Percentiles rank a stretch among this genome's conserved stretches.
Evolutionary conservation across 2,888 invertebrate species (phyloP).

Genomic region (Oligia latruncula): DNA sequence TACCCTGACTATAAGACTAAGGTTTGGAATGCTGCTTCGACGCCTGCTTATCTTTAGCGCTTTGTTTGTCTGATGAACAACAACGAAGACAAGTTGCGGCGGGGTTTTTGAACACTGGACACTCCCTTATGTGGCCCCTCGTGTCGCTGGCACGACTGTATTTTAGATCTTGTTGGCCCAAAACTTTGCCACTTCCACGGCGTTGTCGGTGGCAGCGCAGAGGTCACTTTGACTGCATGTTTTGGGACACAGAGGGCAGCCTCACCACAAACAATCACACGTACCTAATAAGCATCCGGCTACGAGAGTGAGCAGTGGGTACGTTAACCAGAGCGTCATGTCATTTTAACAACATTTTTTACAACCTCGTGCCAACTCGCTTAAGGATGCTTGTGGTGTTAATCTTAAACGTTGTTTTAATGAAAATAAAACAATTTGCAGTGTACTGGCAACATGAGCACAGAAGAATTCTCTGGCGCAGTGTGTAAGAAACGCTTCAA

Average conservation of each 20-base stretch:
- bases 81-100: not conserved
- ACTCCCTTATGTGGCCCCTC: not conserved
- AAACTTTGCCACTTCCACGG: too few relatives aligned
- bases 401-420: not conserved
- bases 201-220: too few relatives aligned
- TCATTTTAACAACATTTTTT: not conserved
- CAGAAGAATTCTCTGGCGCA: slow-evolving; percentile 44
- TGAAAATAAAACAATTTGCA: slow-evolving; percentile 33
- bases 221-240: too few relatives aligned
- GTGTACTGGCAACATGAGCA: slow-evolving; percentile 68
- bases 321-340: not conserved
- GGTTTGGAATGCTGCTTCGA: not conserved
- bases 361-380: not conserved
- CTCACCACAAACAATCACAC: not conserved
- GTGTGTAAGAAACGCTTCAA: slow-evolving; percentile 77
- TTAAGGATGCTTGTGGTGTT: not conserved
- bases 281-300: not conserved
- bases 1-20: not conserved
- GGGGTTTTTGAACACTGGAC: not conserved
- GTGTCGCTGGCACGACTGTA: too few relatives aligned
- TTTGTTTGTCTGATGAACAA: not conserved
- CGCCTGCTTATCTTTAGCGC: not conserved
- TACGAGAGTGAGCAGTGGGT: not conserved
- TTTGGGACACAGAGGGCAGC: not conserved
- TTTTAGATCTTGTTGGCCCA: too few relatives aligned